Percentiles rank a stretch among this genome's conserved stretches.
Evolutionary conservation across 2,113 vertebrate genomes (phyloP).

Genomic region (Vulpes ferrilata): DNA sequence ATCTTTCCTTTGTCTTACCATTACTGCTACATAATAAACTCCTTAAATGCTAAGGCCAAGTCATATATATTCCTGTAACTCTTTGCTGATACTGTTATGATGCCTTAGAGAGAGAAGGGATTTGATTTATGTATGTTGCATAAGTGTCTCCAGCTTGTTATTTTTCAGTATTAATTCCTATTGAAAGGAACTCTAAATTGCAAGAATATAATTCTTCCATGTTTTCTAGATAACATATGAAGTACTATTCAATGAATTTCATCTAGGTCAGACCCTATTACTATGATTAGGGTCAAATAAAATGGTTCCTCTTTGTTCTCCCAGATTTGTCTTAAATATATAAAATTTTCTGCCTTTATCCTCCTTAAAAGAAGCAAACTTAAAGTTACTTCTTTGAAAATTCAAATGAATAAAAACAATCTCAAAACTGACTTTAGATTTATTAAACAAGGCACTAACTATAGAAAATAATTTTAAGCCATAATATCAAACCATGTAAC

Average conservation of each 20-base stretch:
- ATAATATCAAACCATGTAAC: slow-evolving; percentile 18
- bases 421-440: slow-evolving; percentile 46
- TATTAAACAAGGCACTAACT: slow-evolving; percentile 4
- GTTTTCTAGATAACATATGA: not conserved
- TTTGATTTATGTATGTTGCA: slow-evolving; percentile 7
- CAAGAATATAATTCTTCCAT: slow-evolving; percentile 31
- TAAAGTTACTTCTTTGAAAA: slow-evolving; percentile 10
- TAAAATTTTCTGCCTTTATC: slow-evolving; percentile 19
- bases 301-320: not conserved
- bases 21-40: not conserved
- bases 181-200: slow-evolving; percentile 51
- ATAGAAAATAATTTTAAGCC: not conserved
- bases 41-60: not conserved
- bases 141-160: not conserved
- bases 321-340: slow-evolving; percentile 33
- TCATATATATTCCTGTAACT: not conserved
- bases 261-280: not conserved
- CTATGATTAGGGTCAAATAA: not conserved
- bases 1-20: not conserved
- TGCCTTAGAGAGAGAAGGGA: not conserved
- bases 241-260: not conserved
- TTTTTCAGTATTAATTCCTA: slow-evolving; percentile 38
- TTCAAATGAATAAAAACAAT: slow-evolving; percentile 3
- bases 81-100: not conserved
- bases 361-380: slow-evolving; percentile 16